phyloP scores from a whole-genome alignment of 2,888 invertebrate genomes.

The Eledone cirrhosa region DNA sequence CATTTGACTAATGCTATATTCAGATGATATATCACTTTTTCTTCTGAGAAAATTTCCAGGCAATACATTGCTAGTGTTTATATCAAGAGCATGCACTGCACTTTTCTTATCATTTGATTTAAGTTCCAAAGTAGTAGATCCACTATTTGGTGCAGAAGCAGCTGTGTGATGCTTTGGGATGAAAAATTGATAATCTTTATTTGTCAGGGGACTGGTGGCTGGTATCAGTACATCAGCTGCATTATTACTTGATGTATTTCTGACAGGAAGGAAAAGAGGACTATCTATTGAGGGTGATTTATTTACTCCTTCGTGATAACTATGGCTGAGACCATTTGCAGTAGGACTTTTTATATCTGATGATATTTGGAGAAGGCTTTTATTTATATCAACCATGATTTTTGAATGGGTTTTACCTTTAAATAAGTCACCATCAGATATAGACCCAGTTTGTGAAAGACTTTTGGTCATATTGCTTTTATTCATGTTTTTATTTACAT shows the following conservation, averaged over 20 bases:
- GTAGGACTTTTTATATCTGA: neutral
- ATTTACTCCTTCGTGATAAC: slow-evolving; percentile 10
- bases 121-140: neutral
- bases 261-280: slow-evolving; percentile 6
- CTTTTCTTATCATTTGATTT: too few species aligned
- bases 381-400: neutral
- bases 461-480: neutral
- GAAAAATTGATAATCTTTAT: slow-evolving; percentile 9
- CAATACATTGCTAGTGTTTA: neutral
- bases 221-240: neutral
- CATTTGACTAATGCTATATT: neutral
- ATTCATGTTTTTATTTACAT: neutral
- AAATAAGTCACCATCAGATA: slow-evolving; percentile 19
- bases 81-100: too few species aligned
- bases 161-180: neutral
- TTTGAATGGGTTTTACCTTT: neutral
- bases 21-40: neutral
- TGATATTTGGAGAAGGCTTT: slow-evolving; percentile 5
- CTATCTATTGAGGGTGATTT: neutral
- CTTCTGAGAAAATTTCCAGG: neutral
- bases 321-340: neutral
- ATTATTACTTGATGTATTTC: neutral
- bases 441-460: neutral
- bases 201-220: slow-evolving; percentile 4
- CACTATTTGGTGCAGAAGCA: neutral